These are phyloP conservation scores for Salarias fasciatus DNA, from an alignment of 2,797 vertebrate species.

Conservation along the genomic window DNA sequence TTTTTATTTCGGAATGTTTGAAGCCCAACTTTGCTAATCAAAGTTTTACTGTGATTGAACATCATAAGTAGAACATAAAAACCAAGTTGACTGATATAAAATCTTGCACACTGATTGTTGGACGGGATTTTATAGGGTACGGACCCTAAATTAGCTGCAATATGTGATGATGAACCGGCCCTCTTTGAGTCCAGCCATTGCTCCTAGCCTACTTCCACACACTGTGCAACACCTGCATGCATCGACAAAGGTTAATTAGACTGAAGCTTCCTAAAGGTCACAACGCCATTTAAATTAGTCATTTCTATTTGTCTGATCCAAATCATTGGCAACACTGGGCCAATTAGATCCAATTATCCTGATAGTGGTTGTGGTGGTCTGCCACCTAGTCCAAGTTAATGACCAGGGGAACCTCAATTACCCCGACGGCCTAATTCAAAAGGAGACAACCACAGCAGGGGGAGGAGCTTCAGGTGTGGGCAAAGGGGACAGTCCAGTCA, in stretches of 20 bases:
- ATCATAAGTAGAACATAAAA: not conserved
- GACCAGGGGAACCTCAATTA: slow-evolving; percentile 70
- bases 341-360: slow-evolving; percentile 84
- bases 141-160: slow-evolving; percentile 16
- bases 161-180: slow-evolving; percentile 44
- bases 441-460: slow-evolving; percentile 36
- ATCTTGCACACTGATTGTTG: not conserved
- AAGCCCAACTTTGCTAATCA: not conserved
- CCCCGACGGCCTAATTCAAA: slow-evolving; percentile 53
- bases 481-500: slow-evolving; percentile 34
- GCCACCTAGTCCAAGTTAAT: slow-evolving; percentile 70
- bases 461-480: slow-evolving; percentile 26
- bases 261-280: slow-evolving; percentile 81
- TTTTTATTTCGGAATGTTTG: no score
- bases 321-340: slow-evolving; percentile 77
- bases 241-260: slow-evolving; percentile 83
- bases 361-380: slow-evolving; percentile 60
- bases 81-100: slow-evolving; percentile 1
- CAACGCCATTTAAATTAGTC: slow-evolving; percentile 77
- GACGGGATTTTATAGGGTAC: slow-evolving; percentile 8
- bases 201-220: slow-evolving; percentile 58
- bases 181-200: slow-evolving; percentile 37
- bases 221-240: slow-evolving; percentile 72
- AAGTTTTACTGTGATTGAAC: not conserved
- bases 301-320: slow-evolving; percentile 81